phyloP scores from a whole-genome alignment of 2,113 vertebrate species.

The Sapayoa aenigma region DNA sequence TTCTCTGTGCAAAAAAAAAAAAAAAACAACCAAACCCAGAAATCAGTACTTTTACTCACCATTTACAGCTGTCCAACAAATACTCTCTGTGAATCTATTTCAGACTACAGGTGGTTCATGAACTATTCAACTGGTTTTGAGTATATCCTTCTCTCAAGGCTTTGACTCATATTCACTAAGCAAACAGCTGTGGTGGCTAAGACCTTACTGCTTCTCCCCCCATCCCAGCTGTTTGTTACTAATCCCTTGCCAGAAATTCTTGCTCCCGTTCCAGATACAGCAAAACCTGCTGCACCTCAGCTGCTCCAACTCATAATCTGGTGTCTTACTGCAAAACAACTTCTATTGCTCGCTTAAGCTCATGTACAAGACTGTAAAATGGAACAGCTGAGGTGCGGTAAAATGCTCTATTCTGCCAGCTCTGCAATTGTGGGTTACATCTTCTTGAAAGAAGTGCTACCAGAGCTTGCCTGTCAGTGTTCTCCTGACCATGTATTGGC shows the following conservation, averaged over 20 bases:
- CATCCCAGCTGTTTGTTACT: constrained; percentile 58
- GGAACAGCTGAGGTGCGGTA: constrained; percentile 30
- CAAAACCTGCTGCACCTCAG: constrained; percentile 63
- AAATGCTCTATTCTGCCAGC: neutral
- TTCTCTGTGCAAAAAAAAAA: neutral
- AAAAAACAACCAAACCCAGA: neutral
- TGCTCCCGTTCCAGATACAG: constrained; percentile 54
- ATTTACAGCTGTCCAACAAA: constrained; percentile 29
- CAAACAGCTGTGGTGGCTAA: constrained; percentile 48
- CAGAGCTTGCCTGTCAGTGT: neutral
- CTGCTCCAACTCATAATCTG: constrained; percentile 46
- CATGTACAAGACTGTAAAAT: neutral
- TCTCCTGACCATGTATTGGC: neutral
- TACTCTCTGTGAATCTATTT: neutral
- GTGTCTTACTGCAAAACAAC: constrained; percentile 17
- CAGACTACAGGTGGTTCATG: constrained; percentile 31
- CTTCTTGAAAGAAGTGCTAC: neutral
- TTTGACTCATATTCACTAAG: constrained; percentile 11
- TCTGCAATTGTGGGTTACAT: neutral
- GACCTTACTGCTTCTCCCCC: constrained; percentile 23
- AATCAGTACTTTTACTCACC: neutral
- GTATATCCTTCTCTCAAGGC: neutral
- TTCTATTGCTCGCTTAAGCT: constrained; percentile 18
- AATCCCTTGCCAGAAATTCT: constrained; percentile 61
- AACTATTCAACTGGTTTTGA: constrained; percentile 35